Conservation (phyloP, 37 sponge, comb jelly and placozoan species). For the Trichoplax adhaerens region DNA sequence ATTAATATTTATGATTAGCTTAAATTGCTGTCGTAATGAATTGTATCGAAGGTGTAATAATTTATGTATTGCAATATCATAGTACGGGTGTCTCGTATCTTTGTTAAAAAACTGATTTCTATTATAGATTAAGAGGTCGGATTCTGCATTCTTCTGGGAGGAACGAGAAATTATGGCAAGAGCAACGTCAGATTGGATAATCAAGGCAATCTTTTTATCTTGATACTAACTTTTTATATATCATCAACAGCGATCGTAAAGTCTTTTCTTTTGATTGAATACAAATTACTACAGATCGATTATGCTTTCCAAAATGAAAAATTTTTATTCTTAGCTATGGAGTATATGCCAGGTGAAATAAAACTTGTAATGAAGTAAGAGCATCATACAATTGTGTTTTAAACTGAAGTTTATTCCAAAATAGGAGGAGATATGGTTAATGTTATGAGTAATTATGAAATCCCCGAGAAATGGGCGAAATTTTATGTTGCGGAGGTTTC, state of each 20-base stretch:
- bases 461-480: constrained; percentile 83
- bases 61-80: background rate
- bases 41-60: background rate
- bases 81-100: background rate
- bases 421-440: constrained; percentile 90
- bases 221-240: too few species aligned
- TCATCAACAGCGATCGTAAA: too few species aligned
- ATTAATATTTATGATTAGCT: background rate
- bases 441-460: constrained; percentile 71
- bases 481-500: constrained; percentile 91
- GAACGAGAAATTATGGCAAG: constrained; percentile 98
- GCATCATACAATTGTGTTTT: background rate
- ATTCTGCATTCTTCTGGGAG: constrained; percentile 98
- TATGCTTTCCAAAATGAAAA: constrained; percentile 85
- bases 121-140: constrained; percentile 76
- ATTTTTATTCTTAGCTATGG: constrained; percentile 98
- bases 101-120: background rate
- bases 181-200: constrained; percentile 75
- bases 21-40: background rate
- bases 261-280: background rate
- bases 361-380: background rate
- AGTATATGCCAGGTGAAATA: constrained; percentile 78
- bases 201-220: constrained; percentile 20
- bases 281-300: constrained; percentile 27
- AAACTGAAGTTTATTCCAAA: background rate